Conservation (phyloP, 2,888 invertebrate species). For the Latrodectus elegans region DNA sequence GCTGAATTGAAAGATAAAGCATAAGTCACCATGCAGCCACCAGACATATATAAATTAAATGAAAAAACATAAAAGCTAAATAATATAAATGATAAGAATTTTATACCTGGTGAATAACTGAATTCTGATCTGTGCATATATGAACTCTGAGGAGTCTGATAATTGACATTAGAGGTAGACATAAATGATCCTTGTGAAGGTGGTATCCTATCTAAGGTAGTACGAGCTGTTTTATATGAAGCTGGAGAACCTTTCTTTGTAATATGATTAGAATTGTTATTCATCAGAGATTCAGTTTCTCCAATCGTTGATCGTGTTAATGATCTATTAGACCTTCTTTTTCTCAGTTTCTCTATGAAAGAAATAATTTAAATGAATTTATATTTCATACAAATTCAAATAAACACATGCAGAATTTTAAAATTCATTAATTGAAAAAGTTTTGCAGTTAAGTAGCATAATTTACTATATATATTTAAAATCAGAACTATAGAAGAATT, state of each 20-base stretch:
- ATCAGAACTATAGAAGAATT: too few species aligned
- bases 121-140: not conserved
- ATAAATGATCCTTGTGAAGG: not conserved
- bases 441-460: too few species aligned
- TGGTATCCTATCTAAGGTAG: not conserved
- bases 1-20: too few species aligned
- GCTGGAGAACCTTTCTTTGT: not conserved
- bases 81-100: not conserved
- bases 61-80: too few species aligned
- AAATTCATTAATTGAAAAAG: too few species aligned
- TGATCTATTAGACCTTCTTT: not conserved
- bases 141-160: not conserved
- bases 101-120: not conserved
- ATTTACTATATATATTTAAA: too few species aligned
- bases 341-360: not conserved
- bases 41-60: too few species aligned
- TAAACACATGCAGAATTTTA: too few species aligned
- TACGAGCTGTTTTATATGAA: not conserved
- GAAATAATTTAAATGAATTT: too few species aligned
- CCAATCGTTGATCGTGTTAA: not conserved
- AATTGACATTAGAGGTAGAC: not conserved
- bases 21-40: too few species aligned
- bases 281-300: not conserved
- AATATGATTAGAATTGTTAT: not conserved
- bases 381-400: too few species aligned